Evolutionary conservation across 2,888 invertebrate species (phyloP).

Genomic region (Volucella bombylans): DNA sequence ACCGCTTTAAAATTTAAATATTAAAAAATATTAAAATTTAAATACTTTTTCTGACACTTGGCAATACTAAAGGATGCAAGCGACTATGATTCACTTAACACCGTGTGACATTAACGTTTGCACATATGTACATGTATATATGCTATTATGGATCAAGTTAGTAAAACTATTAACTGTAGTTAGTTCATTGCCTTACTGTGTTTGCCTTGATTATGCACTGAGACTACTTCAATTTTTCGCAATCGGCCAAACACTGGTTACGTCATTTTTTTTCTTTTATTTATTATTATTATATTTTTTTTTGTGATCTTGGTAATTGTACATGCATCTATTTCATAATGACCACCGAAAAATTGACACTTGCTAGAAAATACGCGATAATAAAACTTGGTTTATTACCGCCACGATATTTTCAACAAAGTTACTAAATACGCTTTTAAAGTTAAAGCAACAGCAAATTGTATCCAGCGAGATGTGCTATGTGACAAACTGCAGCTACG

Average conservation of each 20-base stretch:
- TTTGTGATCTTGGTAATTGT: slow-evolving; percentile 1
- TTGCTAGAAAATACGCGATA: slow-evolving; percentile 38
- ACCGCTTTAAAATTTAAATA: too few relatives aligned
- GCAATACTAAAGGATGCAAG: too few relatives aligned
- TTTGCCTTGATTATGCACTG: too few relatives aligned
- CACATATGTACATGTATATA: too few relatives aligned
- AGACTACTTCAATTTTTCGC: not conserved
- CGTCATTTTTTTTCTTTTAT: not conserved
- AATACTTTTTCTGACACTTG: too few relatives aligned
- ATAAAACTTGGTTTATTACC: slow-evolving; percentile 25
- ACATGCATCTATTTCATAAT: slow-evolving; percentile 11
- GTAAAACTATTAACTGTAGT: too few relatives aligned
- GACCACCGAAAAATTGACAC: slow-evolving; percentile 3
- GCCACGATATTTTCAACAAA: slow-evolving; percentile 11
- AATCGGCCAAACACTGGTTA: not conserved
- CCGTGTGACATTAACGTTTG: too few relatives aligned
- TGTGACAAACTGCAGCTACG: slow-evolving; percentile 60
- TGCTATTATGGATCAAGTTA: too few relatives aligned
- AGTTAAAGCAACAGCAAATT: slow-evolving; percentile 4
- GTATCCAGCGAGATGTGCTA: slow-evolving; percentile 12
- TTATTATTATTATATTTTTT: not conserved
- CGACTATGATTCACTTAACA: too few relatives aligned
- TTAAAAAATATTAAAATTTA: too few relatives aligned
- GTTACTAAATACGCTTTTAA: not conserved
- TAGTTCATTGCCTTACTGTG: too few relatives aligned